phyloP scores from a whole-genome alignment of 2,888 invertebrate species.

The Aproaerema taeniolella region DNA sequence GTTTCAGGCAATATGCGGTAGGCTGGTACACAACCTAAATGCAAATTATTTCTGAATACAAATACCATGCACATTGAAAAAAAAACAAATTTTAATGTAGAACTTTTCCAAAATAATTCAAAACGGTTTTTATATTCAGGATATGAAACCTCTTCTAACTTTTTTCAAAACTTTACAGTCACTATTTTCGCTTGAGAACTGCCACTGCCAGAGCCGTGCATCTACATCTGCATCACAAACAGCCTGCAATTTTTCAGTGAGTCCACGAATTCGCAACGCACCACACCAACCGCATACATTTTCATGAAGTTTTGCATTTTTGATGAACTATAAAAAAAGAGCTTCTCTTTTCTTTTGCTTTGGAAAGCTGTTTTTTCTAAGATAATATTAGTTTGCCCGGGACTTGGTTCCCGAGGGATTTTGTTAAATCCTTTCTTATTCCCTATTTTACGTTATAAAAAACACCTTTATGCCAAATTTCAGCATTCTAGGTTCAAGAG shows the following conservation, averaged over 20 bases:
- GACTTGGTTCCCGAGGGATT: neutral
- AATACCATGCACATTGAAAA: too few relatives aligned
- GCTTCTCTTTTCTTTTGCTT: conserved; percentile 21
- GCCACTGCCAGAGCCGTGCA: neutral
- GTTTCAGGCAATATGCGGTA: too few relatives aligned
- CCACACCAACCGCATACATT: conserved; percentile 53
- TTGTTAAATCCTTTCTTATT: neutral
- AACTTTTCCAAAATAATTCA: neutral
- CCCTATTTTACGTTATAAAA: neutral
- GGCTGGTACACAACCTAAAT: too few relatives aligned
- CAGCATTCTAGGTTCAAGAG: too few relatives aligned
- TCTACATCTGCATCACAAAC: conserved; percentile 49
- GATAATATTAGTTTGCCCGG: neutral
- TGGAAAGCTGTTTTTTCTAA: neutral
- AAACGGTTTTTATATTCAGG: neutral
- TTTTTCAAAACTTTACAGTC: neutral
- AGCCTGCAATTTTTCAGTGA: conserved; percentile 40
- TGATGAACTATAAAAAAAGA: conserved; percentile 56
- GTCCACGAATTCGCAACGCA: conserved; percentile 35
- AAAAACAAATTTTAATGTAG: too few relatives aligned
- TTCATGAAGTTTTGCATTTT: conserved; percentile 69
- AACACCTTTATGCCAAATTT: neutral
- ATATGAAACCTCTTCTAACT: neutral
- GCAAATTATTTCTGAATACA: too few relatives aligned
- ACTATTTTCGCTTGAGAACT: neutral